Percentiles rank a stretch among this genome's conserved stretches.
phyloP scores from a whole-genome alignment of 2,797 vertebrate genomes.

The Capromys pilorides region DNA sequence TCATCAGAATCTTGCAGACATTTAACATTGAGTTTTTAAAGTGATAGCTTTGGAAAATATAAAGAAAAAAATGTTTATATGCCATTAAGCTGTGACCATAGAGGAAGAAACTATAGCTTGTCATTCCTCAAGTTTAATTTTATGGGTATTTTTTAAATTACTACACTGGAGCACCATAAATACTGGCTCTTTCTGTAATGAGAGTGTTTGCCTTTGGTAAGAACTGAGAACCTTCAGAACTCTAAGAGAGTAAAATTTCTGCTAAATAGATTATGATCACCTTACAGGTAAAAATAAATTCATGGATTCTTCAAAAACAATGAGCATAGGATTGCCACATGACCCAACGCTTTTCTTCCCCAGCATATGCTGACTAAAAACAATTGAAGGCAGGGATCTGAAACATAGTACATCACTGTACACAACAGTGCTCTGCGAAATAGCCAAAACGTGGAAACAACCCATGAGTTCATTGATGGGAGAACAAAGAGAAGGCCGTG shows the following conservation, averaged over 20 bases:
- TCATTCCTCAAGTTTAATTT: not conserved
- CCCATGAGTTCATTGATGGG: not conserved
- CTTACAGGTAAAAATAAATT: not conserved
- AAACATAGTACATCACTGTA: not conserved
- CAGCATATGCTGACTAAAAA: not conserved
- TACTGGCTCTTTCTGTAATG: slow-evolving; percentile 24
- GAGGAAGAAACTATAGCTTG: not conserved
- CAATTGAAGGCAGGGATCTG: not conserved
- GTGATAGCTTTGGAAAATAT: slow-evolving; percentile 40
- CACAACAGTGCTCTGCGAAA: not conserved
- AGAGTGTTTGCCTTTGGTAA: not conserved
- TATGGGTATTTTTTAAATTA: not conserved
- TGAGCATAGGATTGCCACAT: not conserved
- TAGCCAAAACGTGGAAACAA: not conserved
- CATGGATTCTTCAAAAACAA: not conserved
- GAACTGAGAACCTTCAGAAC: slow-evolving; percentile 53
- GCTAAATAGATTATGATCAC: not conserved
- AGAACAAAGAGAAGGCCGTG: not conserved
- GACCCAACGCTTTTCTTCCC: not conserved
- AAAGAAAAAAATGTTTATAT: not conserved
- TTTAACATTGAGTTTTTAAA: slow-evolving; percentile 27
- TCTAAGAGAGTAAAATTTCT: slow-evolving; percentile 49
- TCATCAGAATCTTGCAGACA: not conserved
- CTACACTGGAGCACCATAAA: not conserved
- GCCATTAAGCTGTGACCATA: not conserved